Evolutionary conservation across 2,888 invertebrate species (phyloP), one percentile per base, ranked within the genome.

Genomic region (Ceramica pisi): DNA sequence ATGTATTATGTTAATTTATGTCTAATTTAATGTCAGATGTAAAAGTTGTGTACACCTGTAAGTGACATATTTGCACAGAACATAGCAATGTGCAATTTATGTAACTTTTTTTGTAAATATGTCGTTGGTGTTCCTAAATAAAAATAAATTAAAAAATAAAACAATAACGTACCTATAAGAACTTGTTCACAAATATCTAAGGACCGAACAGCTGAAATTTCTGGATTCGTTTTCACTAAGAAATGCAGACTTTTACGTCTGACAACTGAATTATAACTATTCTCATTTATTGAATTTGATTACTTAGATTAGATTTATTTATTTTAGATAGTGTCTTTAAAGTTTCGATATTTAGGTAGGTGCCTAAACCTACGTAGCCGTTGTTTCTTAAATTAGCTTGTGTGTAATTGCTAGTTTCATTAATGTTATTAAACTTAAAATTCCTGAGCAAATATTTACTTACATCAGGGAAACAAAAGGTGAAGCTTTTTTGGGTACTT

Each of bases 401-500:
- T 53, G 6, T 2, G 21, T 21, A 7, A 56, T 21, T 38, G 3
- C 8, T 57, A 14, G 8, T 57, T 8, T n/a, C 35, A 56, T 7
- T 12, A 35, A 7, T 10, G 10, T 51, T 12, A 56, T n/a, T 56
- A 2, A 55, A 12, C 10, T 5, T 31, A 16, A 16, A 16, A 19
- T 12, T 6, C 1, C 21, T 41, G 5, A 16, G 23, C 19, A 59
- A 41, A 16, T 23, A 2, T 10, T 21, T 23, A 19, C 10, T 44
- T 26, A 60, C 16, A 16, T 8, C 23, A 60, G 14, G 10, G 41
- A 41, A 46, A 57, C 19, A 51, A 23, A 44, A 53, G 48, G 4
- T 38, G 12, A 53, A 65, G 5, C n/a, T 19, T 26, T 60, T 60
- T 50, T 23, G 41, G 31, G 21, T 57, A 59, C 26, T 59, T 57